Conservation (phyloP, 2,888 invertebrate species). For the Eumacrocentrus americanus region DNA sequence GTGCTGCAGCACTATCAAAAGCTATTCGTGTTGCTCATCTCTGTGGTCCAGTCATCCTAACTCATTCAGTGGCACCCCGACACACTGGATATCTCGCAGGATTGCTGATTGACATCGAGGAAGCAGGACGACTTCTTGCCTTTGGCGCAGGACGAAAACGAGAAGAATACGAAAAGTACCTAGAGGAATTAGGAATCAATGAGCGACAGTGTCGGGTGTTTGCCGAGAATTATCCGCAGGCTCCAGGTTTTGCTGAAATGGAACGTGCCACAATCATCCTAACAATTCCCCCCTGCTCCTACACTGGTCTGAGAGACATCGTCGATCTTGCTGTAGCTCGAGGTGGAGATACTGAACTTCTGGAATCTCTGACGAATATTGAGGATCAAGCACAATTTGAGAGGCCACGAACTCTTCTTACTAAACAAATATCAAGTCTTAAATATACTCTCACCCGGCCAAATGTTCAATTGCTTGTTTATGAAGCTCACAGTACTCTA, state of each 20-base stretch:
- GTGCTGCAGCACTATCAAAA: conserved; percentile 76
- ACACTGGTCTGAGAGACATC: conserved; percentile 79
- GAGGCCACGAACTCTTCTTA: conserved; percentile 64
- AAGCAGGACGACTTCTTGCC: conserved; percentile 67
- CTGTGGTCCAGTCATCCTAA: conserved; percentile 78
- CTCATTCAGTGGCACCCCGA: conserved; percentile 79
- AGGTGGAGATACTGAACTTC: conserved; percentile 77
- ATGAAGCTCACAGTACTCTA: conserved; percentile 81
- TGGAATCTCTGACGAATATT: conserved; percentile 66
- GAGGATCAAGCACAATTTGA: conserved; percentile 37
- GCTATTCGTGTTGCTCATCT: conserved; percentile 71
- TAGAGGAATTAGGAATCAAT: conserved; percentile 72
- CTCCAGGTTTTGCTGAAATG: conserved; percentile 61
- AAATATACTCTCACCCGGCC: conserved; percentile 78
- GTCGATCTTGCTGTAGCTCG: conserved; percentile 73
- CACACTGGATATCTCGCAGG: conserved; percentile 81
- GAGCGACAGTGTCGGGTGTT: conserved; percentile 50
- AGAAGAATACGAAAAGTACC: conserved; percentile 72
- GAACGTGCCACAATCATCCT: conserved; percentile 70
- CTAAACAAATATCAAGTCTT: conserved; percentile 78
- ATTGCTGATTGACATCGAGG: conserved; percentile 67
- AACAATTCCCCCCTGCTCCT: conserved; percentile 82
- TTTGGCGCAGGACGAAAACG: conserved; percentile 67
- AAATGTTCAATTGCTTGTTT: conserved; percentile 80
- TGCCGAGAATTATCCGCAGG: conserved; percentile 43